Evolutionary conservation across 2,113 vertebrate genomes (phyloP).

Genomic region (Poeciliopsis prolifica): DNA sequence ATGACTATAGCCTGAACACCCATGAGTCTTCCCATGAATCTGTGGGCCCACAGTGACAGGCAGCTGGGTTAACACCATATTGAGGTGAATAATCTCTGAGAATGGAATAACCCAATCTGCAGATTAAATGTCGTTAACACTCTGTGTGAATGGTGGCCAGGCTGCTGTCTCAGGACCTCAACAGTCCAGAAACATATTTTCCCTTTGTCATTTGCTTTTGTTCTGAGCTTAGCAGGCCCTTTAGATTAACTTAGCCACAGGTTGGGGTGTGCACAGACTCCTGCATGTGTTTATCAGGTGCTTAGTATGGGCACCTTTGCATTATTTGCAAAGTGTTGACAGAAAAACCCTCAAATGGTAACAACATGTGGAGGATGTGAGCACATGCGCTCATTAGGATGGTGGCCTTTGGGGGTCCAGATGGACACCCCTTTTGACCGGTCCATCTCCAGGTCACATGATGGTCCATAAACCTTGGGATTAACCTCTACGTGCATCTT

Average conservation of each 20-base stretch:
- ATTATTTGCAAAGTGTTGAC: background rate
- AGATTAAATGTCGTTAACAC: conserved; percentile 74
- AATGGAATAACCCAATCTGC: conserved; percentile 70
- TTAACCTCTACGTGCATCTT: conserved; percentile 66
- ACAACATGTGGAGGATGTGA: conserved; percentile 9
- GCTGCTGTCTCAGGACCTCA: conserved; percentile 69
- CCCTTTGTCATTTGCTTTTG: conserved; percentile 55
- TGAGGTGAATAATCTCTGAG: conserved; percentile 67
- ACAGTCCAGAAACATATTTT: conserved; percentile 67
- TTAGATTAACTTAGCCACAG: conserved; percentile 33
- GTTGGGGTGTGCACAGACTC: conserved; percentile 1
- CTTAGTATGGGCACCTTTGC: background rate
- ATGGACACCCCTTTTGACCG: conserved; percentile 74
- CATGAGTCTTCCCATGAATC: conserved; percentile 69
- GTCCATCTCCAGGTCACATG: conserved; percentile 79
- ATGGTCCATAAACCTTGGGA: conserved; percentile 75
- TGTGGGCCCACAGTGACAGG: conserved; percentile 60
- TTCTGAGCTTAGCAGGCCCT: conserved; percentile 49
- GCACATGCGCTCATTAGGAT: conserved; percentile 22
- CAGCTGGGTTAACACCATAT: conserved; percentile 75
- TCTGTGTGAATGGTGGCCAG: conserved; percentile 72
- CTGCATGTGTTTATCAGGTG: background rate
- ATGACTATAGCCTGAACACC: conserved; percentile 8
- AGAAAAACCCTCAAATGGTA: conserved; percentile 11
- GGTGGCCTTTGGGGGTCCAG: conserved; percentile 67